These are phyloP conservation scores for Poecilia latipinna DNA, from an alignment of 2,113 vertebrate species.

Conservation along the genomic window DNA sequence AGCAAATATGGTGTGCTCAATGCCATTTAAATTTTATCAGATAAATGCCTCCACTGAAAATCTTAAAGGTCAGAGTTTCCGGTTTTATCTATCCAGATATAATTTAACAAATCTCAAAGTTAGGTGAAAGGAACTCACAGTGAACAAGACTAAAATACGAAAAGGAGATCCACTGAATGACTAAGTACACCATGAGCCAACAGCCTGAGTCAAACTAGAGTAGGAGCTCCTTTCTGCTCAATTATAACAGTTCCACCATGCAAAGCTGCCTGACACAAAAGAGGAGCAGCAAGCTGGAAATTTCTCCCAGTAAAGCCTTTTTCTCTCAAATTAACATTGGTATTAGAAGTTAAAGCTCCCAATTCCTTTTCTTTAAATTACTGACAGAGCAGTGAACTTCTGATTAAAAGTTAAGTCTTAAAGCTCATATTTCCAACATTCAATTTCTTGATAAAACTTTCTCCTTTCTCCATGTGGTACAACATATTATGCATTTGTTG, in stretches of 20 bases:
- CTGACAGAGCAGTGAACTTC: background rate
- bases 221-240: background rate
- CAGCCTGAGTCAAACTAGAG: background rate
- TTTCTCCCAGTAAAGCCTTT: background rate
- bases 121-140: background rate
- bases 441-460: background rate
- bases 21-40: conserved; percentile 5
- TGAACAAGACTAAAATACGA: background rate
- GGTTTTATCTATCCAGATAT: background rate
- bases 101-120: background rate
- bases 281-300: background rate
- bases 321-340: background rate
- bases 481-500: background rate
- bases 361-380: background rate
- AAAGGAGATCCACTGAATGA: background rate
- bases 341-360: background rate
- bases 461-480: background rate
- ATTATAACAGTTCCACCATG: background rate
- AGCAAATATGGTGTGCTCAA: background rate
- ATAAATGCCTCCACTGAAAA: background rate
- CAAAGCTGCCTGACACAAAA: background rate
- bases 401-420: background rate
- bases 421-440: background rate
- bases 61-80: background rate
- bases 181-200: background rate